phyloP scores from a whole-genome alignment of 2,797 vertebrate species.

The Podargus strigoides region DNA sequence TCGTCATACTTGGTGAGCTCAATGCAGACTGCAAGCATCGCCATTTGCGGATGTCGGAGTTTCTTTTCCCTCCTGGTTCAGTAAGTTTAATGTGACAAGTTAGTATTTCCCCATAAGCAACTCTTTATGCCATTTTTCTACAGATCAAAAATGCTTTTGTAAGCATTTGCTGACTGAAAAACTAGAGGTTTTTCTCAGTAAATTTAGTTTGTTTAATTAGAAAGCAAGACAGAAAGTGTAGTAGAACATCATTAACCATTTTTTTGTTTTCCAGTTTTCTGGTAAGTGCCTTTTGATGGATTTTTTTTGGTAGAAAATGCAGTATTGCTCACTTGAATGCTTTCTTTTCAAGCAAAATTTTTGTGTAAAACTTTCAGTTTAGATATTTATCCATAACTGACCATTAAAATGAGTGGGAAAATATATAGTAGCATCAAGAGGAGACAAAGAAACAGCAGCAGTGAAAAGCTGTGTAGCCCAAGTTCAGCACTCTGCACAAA shows the following conservation, averaged over 20 bases:
- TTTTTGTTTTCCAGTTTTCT: not conserved
- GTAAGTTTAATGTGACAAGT: not conserved
- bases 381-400: not conserved
- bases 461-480: not conserved
- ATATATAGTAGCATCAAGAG: not conserved
- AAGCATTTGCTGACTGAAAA: not conserved
- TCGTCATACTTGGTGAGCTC: not conserved
- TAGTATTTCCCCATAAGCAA: not conserved
- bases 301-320: not conserved
- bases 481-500: not conserved
- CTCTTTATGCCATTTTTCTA: not conserved
- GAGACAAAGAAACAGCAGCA: not conserved
- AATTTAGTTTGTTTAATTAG: not conserved
- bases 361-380: not conserved
- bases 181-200: not conserved
- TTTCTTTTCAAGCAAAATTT: not conserved
- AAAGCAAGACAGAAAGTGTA: not conserved
- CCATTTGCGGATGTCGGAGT: fast-evolving
- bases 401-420: not conserved
- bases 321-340: not conserved
- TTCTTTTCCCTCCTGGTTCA: not conserved
- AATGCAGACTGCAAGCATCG: not conserved
- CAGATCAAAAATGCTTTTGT: not conserved
- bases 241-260: not conserved
- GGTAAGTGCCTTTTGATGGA: not conserved